These are phyloP conservation scores for Byasa hedistus DNA, from an alignment of 2,888 invertebrate genomes.

Conservation along the genomic window DNA sequence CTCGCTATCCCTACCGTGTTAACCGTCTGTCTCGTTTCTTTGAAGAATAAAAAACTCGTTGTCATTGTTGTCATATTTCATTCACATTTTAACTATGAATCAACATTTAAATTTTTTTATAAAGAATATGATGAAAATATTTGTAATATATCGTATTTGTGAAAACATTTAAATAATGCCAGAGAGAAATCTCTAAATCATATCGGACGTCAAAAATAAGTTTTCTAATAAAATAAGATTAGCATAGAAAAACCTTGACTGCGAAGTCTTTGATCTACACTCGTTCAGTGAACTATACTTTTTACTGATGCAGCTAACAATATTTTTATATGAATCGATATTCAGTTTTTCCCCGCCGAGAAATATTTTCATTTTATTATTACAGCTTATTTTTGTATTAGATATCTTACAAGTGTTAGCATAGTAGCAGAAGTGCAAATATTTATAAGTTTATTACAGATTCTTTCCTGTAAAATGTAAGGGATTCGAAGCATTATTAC, in stretches of 20 bases:
- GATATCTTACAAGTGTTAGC: too few species aligned
- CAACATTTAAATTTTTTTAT: too few species aligned
- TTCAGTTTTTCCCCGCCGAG: not conserved
- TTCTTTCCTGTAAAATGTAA: too few species aligned
- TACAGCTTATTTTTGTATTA: not conserved
- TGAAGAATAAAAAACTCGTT: too few species aligned
- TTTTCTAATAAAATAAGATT: slow-evolving; percentile 8
- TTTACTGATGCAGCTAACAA: slow-evolving; percentile 3
- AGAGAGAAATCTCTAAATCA: not conserved
- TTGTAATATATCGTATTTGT: not conserved
- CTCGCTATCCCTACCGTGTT: too few species aligned
- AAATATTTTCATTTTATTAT: not conserved
- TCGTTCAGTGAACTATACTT: slow-evolving; percentile 7
- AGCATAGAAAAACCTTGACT: not conserved
- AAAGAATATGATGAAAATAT: too few species aligned
- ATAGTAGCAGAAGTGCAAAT: too few species aligned
- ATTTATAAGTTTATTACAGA: too few species aligned
- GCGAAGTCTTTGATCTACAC: slow-evolving; percentile 10
- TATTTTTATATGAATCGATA: not conserved
- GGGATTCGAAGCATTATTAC: too few species aligned
- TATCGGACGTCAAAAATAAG: not conserved
- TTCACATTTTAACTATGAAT: too few species aligned
- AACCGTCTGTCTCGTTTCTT: too few species aligned
- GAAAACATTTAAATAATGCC: not conserved
- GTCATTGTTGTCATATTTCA: too few species aligned